Conservation (phyloP, 2,797 vertebrate species). For the Enteromius treurensis region DNA sequence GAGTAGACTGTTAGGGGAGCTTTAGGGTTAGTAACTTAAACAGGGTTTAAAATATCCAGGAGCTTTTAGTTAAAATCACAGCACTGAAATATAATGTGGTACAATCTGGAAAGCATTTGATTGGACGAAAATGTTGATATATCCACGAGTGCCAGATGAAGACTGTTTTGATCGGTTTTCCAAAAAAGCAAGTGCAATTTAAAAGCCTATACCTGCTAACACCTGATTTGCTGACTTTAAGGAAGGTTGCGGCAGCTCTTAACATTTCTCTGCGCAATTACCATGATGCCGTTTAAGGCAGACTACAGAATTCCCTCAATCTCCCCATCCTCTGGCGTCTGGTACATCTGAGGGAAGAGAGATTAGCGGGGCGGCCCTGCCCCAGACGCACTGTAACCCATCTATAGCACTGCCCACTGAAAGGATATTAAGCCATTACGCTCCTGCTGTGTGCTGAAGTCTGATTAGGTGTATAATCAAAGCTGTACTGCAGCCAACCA, state of each 20-base stretch:
- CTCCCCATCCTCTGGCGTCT: constrained; percentile 14
- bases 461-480: constrained; percentile 63
- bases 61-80: not conserved
- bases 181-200: constrained; percentile 4
- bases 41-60: not conserved
- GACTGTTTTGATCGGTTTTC: not conserved
- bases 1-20: too few relatives aligned
- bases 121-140: not conserved
- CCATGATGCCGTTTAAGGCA: constrained; percentile 14
- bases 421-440: constrained; percentile 56
- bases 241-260: not conserved
- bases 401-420: constrained; percentile 34
- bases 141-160: not conserved
- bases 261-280: not conserved
- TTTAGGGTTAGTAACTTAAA: not conserved
- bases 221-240: constrained; percentile 26
- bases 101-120: not conserved
- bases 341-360: constrained; percentile 34
- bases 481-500: constrained; percentile 52
- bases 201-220: constrained; percentile 16
- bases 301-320: constrained; percentile 38
- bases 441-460: constrained; percentile 52
- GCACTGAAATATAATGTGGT: not conserved
- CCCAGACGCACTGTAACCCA: constrained; percentile 25
- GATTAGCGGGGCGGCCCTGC: constrained; percentile 26